Percentiles rank a stretch among this genome's conserved stretches.
Conservation (phyloP, 1,140 invertebrate genomes). For the Zaprionus taronus region DNA sequence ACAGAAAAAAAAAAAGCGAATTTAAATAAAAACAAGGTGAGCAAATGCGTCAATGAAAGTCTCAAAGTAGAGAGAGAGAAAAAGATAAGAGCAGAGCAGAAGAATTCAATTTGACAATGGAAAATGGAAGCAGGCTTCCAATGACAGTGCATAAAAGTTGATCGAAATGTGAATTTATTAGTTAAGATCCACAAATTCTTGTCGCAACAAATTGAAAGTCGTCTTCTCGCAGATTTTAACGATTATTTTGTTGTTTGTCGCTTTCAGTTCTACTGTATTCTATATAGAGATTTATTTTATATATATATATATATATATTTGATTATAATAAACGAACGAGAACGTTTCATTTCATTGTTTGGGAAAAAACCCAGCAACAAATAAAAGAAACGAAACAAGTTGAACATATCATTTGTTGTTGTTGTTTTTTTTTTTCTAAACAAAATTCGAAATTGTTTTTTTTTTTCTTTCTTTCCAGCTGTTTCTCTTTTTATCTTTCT, state of each 20-base stretch:
- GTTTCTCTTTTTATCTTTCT: not conserved
- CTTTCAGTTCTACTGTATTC: not conserved
- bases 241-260: not conserved
- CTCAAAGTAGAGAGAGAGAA: constrained; percentile 4
- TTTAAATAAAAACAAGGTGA: constrained; percentile 79
- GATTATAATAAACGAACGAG: not conserved
- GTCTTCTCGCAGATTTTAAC: not conserved
- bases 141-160: not conserved
- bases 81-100: not conserved
- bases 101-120: constrained; percentile 2
- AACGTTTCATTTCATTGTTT: not conserved
- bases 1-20: constrained; percentile 55
- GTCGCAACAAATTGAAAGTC: constrained; percentile 24
- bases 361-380: constrained; percentile 20
- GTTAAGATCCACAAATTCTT: constrained; percentile 4
- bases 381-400: constrained; percentile 6
- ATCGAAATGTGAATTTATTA: constrained; percentile 15
- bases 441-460: not conserved
- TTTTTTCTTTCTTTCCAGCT: not conserved
- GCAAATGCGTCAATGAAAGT: constrained; percentile 80
- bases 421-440: constrained; percentile 12
- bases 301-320: constrained; percentile 2
- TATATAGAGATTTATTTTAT: not conserved
- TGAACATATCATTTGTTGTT: constrained; percentile 4
- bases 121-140: constrained; percentile 43